Conservation (phyloP, 2,113 vertebrate genomes). For the Lophius piscatorius region DNA sequence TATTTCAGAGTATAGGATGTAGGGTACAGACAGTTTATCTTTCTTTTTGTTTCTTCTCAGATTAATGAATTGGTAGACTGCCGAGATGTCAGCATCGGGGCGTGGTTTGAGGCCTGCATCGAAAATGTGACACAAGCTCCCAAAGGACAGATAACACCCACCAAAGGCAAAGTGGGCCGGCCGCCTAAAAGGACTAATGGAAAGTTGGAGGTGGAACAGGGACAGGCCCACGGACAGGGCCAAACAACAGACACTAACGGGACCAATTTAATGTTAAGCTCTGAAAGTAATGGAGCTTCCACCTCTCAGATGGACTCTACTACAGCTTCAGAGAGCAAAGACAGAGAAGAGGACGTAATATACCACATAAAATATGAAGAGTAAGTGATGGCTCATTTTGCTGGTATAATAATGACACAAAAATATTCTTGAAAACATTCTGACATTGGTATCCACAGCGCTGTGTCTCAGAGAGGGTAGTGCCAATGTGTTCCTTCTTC, state of each 20-base stretch:
- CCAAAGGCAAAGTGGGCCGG: conserved; percentile 86
- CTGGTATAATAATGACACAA: not conserved
- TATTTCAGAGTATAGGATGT: too few species aligned
- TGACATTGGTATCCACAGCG: not conserved
- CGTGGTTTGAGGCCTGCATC: conserved; percentile 97
- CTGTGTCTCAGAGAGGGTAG: not conserved
- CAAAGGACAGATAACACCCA: conserved; percentile 85
- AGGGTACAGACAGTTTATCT: conserved; percentile 1
- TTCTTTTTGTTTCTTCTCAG: conserved; percentile 72
- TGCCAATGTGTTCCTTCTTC: conserved; percentile 1
- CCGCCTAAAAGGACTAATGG: conserved; percentile 93
- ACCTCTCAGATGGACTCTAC: conserved; percentile 89
- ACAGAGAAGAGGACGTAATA: conserved; percentile 85
- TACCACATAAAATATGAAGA: conserved; percentile 99
- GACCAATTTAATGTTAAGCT: conserved; percentile 81
- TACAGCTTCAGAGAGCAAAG: conserved; percentile 52
- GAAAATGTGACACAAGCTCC: conserved; percentile 87
- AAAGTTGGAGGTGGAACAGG: conserved; percentile 79
- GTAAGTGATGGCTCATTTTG: conserved; percentile 84
- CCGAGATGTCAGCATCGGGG: conserved; percentile 91
- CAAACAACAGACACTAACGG: conserved; percentile 83
- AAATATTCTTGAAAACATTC: not conserved
- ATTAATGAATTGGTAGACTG: conserved; percentile 99
- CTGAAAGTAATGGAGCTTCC: conserved; percentile 87
- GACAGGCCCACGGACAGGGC: conserved; percentile 52